These are phyloP conservation scores for Homarus americanus DNA, from an alignment of 1,140 invertebrate genomes.

Conservation along the genomic window DNA sequence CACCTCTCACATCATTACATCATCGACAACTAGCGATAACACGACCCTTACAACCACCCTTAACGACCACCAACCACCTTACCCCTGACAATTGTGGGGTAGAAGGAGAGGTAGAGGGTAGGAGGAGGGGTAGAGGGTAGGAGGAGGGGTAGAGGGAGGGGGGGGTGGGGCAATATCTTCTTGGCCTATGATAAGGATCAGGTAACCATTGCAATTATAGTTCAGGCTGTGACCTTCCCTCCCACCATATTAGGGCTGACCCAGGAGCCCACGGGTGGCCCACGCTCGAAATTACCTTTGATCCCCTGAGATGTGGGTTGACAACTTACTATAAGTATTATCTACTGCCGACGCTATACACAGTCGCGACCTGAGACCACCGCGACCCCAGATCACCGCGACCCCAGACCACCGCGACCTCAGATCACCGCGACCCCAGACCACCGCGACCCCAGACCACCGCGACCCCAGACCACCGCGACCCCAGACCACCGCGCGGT, in stretches of 20 bases:
- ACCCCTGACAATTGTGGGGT: no score
- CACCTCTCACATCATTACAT: background rate
- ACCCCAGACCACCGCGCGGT: no score
- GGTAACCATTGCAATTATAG: slow-evolving; percentile 48
- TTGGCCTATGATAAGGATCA: slow-evolving; percentile 37
- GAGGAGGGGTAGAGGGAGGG: no score
- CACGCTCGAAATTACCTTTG: slow-evolving; percentile 8
- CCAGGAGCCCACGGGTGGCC: slow-evolving; percentile 17
- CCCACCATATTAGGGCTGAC: slow-evolving; percentile 48
- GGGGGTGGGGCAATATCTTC: background rate
- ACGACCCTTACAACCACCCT: background rate
- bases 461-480: no score
- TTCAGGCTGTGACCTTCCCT: slow-evolving; percentile 35
- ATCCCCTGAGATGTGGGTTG: background rate
- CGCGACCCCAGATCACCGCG: no score
- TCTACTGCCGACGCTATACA: background rate
- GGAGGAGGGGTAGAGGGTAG: no score
- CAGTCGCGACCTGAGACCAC: no score
- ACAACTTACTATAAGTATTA: background rate
- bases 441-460: background rate
- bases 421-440: background rate
- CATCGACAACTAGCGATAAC: background rate
- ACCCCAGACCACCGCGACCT: no score
- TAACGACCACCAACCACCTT: background rate
- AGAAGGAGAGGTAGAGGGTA: no score